Conservation (phyloP, 2,113 vertebrate genomes). For the Lethenteron reissneri region DNA sequence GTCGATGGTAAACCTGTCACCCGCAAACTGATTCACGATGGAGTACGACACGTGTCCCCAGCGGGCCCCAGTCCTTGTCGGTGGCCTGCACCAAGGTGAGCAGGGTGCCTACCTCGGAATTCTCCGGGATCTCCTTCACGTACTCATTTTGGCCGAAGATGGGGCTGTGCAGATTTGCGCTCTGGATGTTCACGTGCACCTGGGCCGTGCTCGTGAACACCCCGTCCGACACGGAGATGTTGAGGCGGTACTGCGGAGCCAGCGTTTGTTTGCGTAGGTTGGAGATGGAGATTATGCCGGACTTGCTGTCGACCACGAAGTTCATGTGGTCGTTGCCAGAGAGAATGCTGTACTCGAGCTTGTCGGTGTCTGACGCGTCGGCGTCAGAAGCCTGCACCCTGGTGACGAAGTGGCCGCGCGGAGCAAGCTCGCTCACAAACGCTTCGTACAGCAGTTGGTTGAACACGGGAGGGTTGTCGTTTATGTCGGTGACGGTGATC, state of each 20-base stretch:
- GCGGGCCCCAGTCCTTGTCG: constrained; percentile 54
- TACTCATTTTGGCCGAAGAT: constrained; percentile 59
- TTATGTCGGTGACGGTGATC: constrained; percentile 54
- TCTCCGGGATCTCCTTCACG: constrained; percentile 71
- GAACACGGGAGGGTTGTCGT: constrained; percentile 69
- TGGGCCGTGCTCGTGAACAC: constrained; percentile 65
- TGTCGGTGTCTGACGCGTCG: constrained; percentile 41
- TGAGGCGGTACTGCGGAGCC: constrained; percentile 44
- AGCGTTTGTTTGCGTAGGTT: constrained; percentile 41
- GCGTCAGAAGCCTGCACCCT: constrained; percentile 68
- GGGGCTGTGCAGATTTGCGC: constrained; percentile 68
- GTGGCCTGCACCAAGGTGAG: constrained; percentile 48
- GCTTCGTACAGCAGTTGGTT: constrained; percentile 47
- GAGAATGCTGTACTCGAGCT: constrained; percentile 56
- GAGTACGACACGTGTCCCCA: constrained; percentile 50
- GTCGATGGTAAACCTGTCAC: constrained; percentile 59
- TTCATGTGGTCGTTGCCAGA: constrained; percentile 67
- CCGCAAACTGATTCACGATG: constrained; percentile 75
- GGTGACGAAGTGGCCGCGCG: constrained; percentile 57
- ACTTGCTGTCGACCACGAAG: constrained; percentile 50
- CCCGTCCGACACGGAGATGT: constrained; percentile 63
- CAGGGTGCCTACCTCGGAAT: constrained; percentile 46
- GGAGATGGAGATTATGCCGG: constrained; percentile 48
- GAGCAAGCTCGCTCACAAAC: constrained; percentile 48
- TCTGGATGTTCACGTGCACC: constrained; percentile 39